Percentiles rank a stretch among this genome's conserved stretches.
phyloP scores from a whole-genome alignment of 2,797 vertebrate genomes.

The Gobionotothen gibberifrons region DNA sequence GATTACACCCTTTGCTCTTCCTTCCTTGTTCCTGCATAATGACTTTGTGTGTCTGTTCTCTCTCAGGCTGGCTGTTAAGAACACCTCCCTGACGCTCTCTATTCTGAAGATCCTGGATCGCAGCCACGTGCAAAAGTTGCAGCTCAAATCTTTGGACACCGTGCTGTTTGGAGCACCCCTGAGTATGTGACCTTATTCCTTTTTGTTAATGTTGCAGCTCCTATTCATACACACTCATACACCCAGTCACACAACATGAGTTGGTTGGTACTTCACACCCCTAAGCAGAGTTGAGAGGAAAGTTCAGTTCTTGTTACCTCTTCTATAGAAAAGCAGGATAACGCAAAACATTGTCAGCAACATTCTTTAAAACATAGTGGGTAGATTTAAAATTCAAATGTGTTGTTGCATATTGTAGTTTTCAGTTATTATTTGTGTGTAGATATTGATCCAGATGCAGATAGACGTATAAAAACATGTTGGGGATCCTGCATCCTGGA shows the following conservation, averaged over 20 bases:
- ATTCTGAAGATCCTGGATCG: constrained; percentile 96
- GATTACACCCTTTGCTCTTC: constrained; percentile 15
- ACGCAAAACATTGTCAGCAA: neutral
- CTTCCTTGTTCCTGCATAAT: constrained; percentile 32
- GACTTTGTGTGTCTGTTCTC: constrained; percentile 50
- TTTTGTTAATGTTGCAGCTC: neutral
- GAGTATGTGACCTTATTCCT: constrained; percentile 82
- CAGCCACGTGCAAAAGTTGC: constrained; percentile 96
- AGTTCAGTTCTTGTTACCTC: too few relatives aligned
- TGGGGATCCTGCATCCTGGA: neutral
- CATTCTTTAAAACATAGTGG: neutral
- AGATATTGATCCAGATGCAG: neutral
- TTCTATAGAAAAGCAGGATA: neutral
- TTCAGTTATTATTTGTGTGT: neutral
- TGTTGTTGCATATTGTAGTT: neutral
- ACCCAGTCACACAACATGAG: neutral
- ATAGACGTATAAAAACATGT: neutral
- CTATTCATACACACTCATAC: neutral
- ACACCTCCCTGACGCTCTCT: constrained; percentile 89
- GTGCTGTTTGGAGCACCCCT: constrained; percentile 96
- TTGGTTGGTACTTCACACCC: neutral
- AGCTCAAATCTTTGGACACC: constrained; percentile 95
- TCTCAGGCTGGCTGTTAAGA: constrained; percentile 93
- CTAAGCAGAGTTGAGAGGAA: too few relatives aligned
- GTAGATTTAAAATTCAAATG: neutral